A percentile compares a stretch with the other conserved stretches of the same genome.
phyloP scores from a whole-genome alignment of 2,797 vertebrate species.

The Sebastes aleutianus region DNA sequence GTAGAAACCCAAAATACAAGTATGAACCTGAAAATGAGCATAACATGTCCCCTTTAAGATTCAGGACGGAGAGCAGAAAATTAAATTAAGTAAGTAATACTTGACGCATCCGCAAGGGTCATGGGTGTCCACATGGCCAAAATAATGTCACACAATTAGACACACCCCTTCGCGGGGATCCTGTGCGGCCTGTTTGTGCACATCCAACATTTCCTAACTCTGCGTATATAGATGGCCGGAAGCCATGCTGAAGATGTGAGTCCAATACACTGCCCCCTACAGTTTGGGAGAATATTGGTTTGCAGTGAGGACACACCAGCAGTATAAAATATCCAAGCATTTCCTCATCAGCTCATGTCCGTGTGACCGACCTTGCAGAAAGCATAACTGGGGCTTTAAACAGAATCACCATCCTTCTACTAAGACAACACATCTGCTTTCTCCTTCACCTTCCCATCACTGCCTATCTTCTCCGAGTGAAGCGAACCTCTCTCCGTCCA shows the following conservation, averaged over 20 bases:
- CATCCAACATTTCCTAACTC: neutral
- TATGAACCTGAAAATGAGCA: too few species aligned
- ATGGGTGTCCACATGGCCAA: neutral
- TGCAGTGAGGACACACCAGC: too few species aligned
- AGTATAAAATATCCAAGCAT: neutral
- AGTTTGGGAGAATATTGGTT: neutral
- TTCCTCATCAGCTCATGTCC: neutral
- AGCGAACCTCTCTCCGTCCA: conserved; percentile 55
- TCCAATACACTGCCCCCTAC: neutral
- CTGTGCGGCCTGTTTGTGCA: neutral
- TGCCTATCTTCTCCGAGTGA: conserved; percentile 51
- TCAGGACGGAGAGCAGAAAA: too few species aligned
- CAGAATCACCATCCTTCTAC: neutral
- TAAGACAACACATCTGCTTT: neutral
- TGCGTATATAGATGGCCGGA: neutral
- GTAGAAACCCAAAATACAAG: neutral
- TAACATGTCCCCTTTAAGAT: too few species aligned
- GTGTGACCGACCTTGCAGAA: neutral
- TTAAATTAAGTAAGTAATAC: too few species aligned
- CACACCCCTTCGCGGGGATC: neutral
- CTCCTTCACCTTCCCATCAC: conserved; percentile 28
- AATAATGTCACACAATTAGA: neutral
- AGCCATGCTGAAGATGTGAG: neutral
- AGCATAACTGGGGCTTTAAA: neutral
- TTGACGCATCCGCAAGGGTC: too few species aligned